phyloP scores from a whole-genome alignment of 2,888 invertebrate species.

The Eristalinus sepulchralis region DNA sequence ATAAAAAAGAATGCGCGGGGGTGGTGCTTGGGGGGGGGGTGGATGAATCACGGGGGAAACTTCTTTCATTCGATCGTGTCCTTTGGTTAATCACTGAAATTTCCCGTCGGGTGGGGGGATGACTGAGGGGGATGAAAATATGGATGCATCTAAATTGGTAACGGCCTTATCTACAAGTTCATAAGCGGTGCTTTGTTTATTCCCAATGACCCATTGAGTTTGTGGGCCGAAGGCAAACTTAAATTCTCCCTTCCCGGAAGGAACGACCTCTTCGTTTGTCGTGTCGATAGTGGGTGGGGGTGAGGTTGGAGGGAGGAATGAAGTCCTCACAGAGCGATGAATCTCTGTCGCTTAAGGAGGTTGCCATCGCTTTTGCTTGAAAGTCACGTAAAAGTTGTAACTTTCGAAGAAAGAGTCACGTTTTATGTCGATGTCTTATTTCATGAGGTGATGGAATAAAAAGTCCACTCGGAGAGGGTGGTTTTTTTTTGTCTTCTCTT shows the following conservation, averaged over 20 bases:
- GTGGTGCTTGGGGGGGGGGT: background rate
- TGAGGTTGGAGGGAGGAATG: background rate
- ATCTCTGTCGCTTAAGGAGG: constrained; percentile 18
- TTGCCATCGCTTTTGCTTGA: background rate
- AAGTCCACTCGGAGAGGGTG: background rate
- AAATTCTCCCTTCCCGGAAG: constrained; percentile 15
- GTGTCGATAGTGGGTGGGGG: constrained; percentile 1
- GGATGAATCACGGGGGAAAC: background rate
- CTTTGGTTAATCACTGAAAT: constrained; percentile 13
- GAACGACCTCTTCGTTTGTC: background rate
- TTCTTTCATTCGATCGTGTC: background rate
- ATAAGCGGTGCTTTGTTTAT: constrained; percentile 38
- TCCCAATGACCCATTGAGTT: constrained; percentile 3
- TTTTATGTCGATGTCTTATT: constrained; percentile 57
- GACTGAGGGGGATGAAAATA: background rate
- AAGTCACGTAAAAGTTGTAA: constrained; percentile 58
- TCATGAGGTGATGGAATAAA: constrained; percentile 37
- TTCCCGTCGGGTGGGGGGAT: background rate
- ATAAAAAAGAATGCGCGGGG: constrained; percentile 1
- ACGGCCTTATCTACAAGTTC: constrained; percentile 45
- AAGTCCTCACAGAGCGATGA: constrained; percentile 12
- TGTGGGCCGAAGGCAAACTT: constrained; percentile 22
- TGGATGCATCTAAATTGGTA: constrained; percentile 41
- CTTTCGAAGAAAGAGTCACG: constrained; percentile 47
- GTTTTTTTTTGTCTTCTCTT: background rate